Conservation (phyloP, 1,140 invertebrate species). For the Euborellia annulipes region DNA sequence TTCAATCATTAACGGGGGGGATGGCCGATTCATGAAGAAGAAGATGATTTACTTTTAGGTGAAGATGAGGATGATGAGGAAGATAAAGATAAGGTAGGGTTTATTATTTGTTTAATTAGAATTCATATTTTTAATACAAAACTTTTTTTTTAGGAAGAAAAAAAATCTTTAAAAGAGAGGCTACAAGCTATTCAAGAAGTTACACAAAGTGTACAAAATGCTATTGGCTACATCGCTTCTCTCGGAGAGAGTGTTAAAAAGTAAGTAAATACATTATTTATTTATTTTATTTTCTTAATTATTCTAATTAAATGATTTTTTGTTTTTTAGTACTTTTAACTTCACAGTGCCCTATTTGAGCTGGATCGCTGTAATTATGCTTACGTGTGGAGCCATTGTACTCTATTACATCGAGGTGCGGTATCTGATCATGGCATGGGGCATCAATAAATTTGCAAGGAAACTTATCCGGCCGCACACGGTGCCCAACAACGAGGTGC, state of each 20-base stretch:
- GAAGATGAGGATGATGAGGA: slow-evolving; percentile 68
- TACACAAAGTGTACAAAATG: slow-evolving; percentile 84
- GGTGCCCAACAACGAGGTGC: slow-evolving; percentile 92
- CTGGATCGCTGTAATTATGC: slow-evolving; percentile 69
- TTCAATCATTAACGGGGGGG: slow-evolving; percentile 20
- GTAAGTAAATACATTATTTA: slow-evolving; percentile 35
- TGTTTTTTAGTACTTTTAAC: slow-evolving; percentile 73
- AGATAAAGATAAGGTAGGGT: slow-evolving; percentile 50
- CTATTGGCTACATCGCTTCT: slow-evolving; percentile 82
- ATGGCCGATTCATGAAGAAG: slow-evolving; percentile 27
- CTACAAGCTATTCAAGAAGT: slow-evolving; percentile 92
- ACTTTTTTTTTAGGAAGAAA: slow-evolving; percentile 59
- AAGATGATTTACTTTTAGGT: slow-evolving; percentile 42
- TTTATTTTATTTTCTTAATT: no score
- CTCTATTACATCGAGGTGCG: slow-evolving; percentile 83
- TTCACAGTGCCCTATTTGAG: slow-evolving; percentile 95
- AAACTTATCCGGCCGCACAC: slow-evolving; percentile 84
- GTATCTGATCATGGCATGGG: slow-evolving; percentile 89
- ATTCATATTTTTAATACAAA: not conserved
- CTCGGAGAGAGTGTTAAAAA: slow-evolving; percentile 86
- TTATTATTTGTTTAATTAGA: not conserved
- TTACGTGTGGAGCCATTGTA: slow-evolving; percentile 52
- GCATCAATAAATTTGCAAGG: slow-evolving; percentile 92
- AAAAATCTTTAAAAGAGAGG: slow-evolving; percentile 85
- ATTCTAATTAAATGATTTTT: no score